Evolutionary conservation across 2,113 vertebrate genomes (phyloP).

Genomic region (Phocoena sinus): DNA sequence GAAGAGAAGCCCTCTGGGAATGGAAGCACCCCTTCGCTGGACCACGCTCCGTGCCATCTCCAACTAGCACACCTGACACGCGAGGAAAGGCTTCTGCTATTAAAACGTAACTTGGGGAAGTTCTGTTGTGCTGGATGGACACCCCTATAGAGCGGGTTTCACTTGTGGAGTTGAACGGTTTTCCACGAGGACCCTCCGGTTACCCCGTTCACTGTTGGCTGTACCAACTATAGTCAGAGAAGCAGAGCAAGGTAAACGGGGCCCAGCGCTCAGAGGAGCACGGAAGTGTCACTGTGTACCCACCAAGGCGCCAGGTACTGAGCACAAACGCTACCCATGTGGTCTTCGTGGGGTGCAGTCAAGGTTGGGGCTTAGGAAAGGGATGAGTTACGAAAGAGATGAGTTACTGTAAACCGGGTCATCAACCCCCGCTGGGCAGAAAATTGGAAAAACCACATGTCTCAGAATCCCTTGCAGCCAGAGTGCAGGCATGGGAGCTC

Average conservation of each 20-base stretch:
- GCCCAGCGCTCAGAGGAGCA: accelerated
- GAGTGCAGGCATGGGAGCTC: background rate
- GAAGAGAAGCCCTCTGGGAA: background rate
- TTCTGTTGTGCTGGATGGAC: accelerated
- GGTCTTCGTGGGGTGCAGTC: background rate
- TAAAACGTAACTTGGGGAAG: background rate
- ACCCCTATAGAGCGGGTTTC: accelerated
- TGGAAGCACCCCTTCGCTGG: accelerated
- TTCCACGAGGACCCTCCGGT: background rate
- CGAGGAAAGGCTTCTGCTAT: background rate
- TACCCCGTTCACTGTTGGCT: background rate
- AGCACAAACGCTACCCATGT: background rate
- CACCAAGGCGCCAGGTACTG: background rate
- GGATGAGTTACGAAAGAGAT: too few relatives aligned
- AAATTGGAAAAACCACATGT: background rate
- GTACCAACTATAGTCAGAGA: background rate
- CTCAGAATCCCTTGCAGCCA: background rate
- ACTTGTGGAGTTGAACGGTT: background rate
- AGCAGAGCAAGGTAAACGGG: background rate
- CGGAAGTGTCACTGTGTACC: background rate
- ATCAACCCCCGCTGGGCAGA: background rate
- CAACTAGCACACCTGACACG: background rate
- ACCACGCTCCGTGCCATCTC: background rate
- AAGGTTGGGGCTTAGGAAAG: background rate
- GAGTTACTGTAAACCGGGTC: background rate